Evolutionary conservation across 2,797 vertebrate genomes (phyloP).

Genomic region (Netta rufina): DNA sequence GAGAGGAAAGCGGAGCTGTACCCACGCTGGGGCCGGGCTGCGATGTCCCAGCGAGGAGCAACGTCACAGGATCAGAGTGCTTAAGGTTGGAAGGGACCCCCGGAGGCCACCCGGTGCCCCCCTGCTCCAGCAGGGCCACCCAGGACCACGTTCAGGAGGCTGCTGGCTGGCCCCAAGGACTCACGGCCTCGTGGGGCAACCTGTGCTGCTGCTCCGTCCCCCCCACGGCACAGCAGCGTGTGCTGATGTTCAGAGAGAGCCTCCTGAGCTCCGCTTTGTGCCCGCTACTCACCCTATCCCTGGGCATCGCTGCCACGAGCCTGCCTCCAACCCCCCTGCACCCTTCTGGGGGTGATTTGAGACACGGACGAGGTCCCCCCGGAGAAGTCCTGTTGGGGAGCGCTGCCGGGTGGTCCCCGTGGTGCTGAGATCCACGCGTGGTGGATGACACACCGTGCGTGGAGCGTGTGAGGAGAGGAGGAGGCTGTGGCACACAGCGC

Average conservation of each 20-base stretch:
- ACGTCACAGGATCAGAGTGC: neutral
- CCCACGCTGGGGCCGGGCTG: neutral
- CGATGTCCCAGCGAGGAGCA: neutral
- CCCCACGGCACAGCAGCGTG: too few species aligned
- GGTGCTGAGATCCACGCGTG: neutral
- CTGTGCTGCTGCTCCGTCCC: too few species aligned
- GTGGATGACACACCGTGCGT: slow-evolving; percentile 41
- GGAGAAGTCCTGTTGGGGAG: neutral
- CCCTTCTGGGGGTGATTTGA: neutral
- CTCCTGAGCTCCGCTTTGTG: neutral
- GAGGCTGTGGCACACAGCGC: slow-evolving; percentile 58
- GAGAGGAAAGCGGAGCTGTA: neutral
- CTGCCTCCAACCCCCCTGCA: neutral
- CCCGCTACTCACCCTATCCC: neutral
- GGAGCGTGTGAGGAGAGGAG: slow-evolving; percentile 56
- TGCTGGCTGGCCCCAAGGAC: neutral
- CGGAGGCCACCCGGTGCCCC: neutral
- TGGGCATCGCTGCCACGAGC: neutral
- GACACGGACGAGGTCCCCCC: neutral
- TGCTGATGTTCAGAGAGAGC: too few species aligned
- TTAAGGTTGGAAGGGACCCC: neutral
- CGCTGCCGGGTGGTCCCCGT: neutral
- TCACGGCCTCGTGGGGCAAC: too few species aligned
- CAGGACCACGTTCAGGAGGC: neutral
- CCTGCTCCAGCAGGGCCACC: neutral